Evolutionary conservation across 2,797 vertebrate genomes (phyloP).

Genomic region (Glossophaga mutica): DNA sequence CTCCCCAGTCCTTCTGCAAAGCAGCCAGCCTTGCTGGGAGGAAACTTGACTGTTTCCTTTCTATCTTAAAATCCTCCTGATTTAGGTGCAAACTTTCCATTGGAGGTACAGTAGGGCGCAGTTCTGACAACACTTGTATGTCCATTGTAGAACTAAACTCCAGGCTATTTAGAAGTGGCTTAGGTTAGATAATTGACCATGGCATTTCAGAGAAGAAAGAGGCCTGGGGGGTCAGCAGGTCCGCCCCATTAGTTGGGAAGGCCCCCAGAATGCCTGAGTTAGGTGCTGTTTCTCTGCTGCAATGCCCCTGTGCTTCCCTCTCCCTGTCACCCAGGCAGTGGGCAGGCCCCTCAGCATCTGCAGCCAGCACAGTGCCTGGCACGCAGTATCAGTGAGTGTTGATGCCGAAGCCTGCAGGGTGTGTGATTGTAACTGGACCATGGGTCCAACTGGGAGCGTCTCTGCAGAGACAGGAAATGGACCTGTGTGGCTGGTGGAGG

Average conservation of each 20-base stretch:
- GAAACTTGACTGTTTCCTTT: slow-evolving; percentile 9
- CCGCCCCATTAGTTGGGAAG: not conserved
- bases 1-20: not conserved
- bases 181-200: not conserved
- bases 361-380: not conserved
- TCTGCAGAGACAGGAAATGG: not conserved
- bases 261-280: not conserved
- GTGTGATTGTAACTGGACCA: not conserved
- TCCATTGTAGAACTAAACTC: not conserved
- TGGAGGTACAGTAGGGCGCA: not conserved
- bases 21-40: not conserved
- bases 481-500: not conserved
- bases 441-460: not conserved
- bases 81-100: not conserved
- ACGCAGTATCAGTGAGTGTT: not conserved
- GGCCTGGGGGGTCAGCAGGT: not conserved
- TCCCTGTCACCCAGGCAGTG: not conserved
- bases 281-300: not conserved
- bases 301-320: not conserved
- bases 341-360: not conserved
- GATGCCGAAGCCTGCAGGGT: not conserved
- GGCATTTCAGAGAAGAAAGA: not conserved
- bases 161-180: not conserved
- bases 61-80: not conserved
- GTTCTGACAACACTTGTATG: not conserved